Conservation (phyloP, 2,113 vertebrate species). For the Panthera leo region DNA sequence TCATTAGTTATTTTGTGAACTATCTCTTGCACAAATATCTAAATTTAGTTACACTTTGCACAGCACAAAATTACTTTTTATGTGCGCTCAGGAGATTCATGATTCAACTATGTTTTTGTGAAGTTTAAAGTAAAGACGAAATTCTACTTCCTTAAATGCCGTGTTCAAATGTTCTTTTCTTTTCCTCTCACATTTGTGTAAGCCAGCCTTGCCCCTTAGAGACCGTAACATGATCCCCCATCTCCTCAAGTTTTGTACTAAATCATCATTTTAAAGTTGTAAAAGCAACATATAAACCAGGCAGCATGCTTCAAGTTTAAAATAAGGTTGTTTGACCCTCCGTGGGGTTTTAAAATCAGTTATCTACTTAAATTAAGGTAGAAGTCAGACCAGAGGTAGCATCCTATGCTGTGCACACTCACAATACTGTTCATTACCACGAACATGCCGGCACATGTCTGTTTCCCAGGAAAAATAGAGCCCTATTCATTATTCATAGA, state of each 20-base stretch:
- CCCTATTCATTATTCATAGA: constrained; percentile 73
- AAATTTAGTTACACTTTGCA: constrained; percentile 60
- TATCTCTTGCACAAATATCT: constrained; percentile 66
- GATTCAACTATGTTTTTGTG: constrained; percentile 47
- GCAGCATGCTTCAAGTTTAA: background rate
- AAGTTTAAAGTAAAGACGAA: constrained; percentile 64
- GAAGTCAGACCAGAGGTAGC: constrained; percentile 47
- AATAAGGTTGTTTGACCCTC: constrained; percentile 30
- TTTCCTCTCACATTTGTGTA: constrained; percentile 61
- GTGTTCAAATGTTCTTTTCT: constrained; percentile 46
- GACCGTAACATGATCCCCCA: constrained; percentile 50
- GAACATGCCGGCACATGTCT: constrained; percentile 64
- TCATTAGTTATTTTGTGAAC: constrained; percentile 71
- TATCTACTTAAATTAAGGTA: constrained; percentile 67
- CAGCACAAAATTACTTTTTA: constrained; percentile 46
- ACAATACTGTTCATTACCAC: constrained; percentile 66
- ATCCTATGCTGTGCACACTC: constrained; percentile 16
- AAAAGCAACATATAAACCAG: constrained; percentile 44
- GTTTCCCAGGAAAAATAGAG: constrained; percentile 76
- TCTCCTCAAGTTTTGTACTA: constrained; percentile 53
- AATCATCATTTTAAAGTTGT: constrained; percentile 45
- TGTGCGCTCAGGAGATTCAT: constrained; percentile 49
- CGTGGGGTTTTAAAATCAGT: constrained; percentile 21
- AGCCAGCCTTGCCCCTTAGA: constrained; percentile 4
- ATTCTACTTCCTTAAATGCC: constrained; percentile 62